Base-by-base conservation (phyloP, 2,113 vertebrate species). In the Phaetusa simplex region DNA sequence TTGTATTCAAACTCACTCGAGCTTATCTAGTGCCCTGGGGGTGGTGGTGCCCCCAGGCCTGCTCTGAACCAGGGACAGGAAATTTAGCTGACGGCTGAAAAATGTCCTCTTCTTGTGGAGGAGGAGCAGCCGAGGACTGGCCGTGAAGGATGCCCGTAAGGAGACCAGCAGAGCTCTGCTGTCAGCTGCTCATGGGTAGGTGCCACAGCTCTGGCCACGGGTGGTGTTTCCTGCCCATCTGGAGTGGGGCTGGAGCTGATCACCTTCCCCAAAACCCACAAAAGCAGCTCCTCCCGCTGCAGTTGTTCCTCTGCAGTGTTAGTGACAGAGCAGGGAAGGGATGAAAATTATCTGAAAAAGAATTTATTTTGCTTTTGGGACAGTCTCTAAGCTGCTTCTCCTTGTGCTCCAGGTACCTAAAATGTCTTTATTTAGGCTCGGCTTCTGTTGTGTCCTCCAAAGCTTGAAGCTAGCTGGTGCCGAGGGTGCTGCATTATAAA, bases 61-160 rank as follows among this genome's bases (percentile, higher is more conserved):
- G 49, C 71, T 66, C 34, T 65, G 34, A 58, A 22, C 53, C 29
- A 58, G 53, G 71, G 40, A 12, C 9, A 40, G 47, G 42, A 49
- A 67, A 89, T 94, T 40, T 22, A 6, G 36, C 45, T 84, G 24
- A 6, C 0, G 7, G 55, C 16, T 83, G 47, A 36, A 72, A 64
- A 26, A 18, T 8, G 7, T 78, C 61, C 59, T 72, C 32, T 40
- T 52, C 11, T 9, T 67, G 45, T 30, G 23, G 66, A 61, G 52
- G 27, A 38, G 38, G 56, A 49, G 20, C 53, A 77, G 58, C 52
- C 0, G 4, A 76, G 62, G 49, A 11, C 21, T 17, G 45, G 34
- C 30, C 0, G 0, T 18, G 82, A 24, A 36, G 82, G 74, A 15
- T 62, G 64, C 26, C n/a, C 5, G 2, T 43, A 36, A 43, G 0